A percentile compares a stretch with the other conserved stretches of the same genome.
Evolutionary conservation across 2,888 invertebrate species (phyloP).

Genomic region (Platycheirus albimanus): DNA sequence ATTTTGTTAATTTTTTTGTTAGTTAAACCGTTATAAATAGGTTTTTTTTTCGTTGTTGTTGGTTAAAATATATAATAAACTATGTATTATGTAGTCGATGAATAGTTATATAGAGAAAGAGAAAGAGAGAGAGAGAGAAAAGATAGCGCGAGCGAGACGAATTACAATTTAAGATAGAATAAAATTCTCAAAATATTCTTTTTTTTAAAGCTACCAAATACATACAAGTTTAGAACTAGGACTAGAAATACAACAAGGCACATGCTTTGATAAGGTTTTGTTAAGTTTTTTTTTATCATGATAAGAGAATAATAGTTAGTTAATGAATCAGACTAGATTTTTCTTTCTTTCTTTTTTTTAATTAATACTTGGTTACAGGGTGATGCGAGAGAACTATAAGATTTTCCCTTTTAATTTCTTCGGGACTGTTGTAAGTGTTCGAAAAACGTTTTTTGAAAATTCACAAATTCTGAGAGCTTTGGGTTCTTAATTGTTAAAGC

Average conservation of each 20-base stretch:
- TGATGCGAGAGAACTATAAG: neutral
- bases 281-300: neutral
- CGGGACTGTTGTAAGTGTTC: no score
- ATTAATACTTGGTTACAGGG: neutral
- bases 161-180: conserved; percentile 29
- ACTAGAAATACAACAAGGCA: conserved; percentile 74
- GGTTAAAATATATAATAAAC: neutral
- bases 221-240: conserved; percentile 33
- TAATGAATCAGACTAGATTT: conserved; percentile 54
- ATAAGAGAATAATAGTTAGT: conserved; percentile 25
- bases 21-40: conserved; percentile 69
- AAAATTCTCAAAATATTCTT: neutral
- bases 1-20: conserved; percentile 71
- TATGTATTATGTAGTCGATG: conserved; percentile 23
- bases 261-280: conserved; percentile 67
- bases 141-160: conserved; percentile 44
- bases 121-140: conserved; percentile 19
- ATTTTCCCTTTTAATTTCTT: neutral
- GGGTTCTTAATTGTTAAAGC: no score
- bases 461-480: no score
- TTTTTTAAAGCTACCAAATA: conserved; percentile 54
- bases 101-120: no score
- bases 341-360: conserved; percentile 31
- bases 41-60: conserved; percentile 30
- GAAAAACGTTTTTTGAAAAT: no score